A percentile compares a stretch with the other conserved stretches of the same genome.
Evolutionary conservation across 2,888 invertebrate species (phyloP).

Genomic region (Molanna angustata): DNA sequence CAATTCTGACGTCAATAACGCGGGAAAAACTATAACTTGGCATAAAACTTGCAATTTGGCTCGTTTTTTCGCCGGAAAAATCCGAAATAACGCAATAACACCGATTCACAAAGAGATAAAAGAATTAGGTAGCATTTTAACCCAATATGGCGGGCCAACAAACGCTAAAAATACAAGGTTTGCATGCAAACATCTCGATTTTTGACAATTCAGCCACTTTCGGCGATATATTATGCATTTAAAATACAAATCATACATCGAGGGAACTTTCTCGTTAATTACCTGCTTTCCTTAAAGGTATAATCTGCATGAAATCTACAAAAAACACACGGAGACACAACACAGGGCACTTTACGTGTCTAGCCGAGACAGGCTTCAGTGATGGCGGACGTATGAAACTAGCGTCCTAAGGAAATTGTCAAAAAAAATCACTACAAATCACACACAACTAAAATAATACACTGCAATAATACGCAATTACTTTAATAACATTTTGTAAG

Average conservation of each 20-base stretch:
- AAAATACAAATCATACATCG: constrained; percentile 10
- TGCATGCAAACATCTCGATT: constrained; percentile 39
- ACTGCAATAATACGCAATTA: constrained; percentile 44
- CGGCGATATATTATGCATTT: constrained; percentile 42
- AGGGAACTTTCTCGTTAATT: constrained; percentile 35
- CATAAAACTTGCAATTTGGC: constrained; percentile 45
- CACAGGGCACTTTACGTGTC: constrained; percentile 48
- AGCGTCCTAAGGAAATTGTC: constrained; percentile 47
- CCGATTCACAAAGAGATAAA: constrained; percentile 34
- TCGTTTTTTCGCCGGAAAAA: constrained; percentile 46
- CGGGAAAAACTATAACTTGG: constrained; percentile 51
- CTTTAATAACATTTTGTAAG: constrained; percentile 44
- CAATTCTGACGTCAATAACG: constrained; percentile 45
- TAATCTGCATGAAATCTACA: constrained; percentile 47
- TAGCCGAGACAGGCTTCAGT: constrained; percentile 54
- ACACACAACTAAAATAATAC: constrained; percentile 42
- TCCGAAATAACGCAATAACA: constrained; percentile 34
- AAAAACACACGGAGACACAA: constrained; percentile 53
- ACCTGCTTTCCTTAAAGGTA: constrained; percentile 46
- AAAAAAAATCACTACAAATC: constrained; percentile 31
- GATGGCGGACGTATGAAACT: constrained; percentile 52
- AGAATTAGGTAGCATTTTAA: constrained; percentile 53
- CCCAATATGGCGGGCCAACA: constrained; percentile 69
- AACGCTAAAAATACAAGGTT: constrained; percentile 54
- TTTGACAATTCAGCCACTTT: constrained; percentile 25